Conservation (phyloP, 2,888 invertebrate genomes). For the Euzophera pinguis region DNA sequence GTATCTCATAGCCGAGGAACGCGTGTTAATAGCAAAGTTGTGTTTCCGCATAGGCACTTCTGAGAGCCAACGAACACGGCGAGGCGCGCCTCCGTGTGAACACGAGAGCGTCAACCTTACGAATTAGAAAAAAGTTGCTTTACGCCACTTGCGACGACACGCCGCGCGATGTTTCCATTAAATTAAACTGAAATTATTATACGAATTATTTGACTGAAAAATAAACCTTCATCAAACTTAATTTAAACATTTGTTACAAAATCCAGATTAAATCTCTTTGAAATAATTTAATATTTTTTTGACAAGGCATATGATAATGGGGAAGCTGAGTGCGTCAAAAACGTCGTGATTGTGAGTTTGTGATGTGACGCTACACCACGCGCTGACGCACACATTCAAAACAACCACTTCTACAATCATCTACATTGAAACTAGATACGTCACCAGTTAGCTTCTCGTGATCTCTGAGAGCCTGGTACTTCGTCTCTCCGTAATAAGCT, state of each 20-base stretch:
- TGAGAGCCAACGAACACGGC: constrained; percentile 64
- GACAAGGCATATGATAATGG: background rate
- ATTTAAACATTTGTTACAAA: background rate
- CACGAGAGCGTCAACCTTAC: constrained; percentile 76
- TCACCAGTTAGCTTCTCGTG: constrained; percentile 61
- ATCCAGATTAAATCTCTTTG: background rate
- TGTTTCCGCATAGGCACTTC: constrained; percentile 77
- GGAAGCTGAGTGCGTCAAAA: constrained; percentile 40
- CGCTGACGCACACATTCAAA: constrained; percentile 51
- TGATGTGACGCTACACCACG: constrained; percentile 47
- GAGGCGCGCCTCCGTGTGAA: constrained; percentile 68
- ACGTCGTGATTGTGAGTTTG: constrained; percentile 45
- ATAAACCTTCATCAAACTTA: background rate
- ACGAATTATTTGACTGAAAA: constrained; percentile 12
- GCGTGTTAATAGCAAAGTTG: constrained; percentile 75
- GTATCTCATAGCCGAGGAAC: constrained; percentile 74
- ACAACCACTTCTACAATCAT: constrained; percentile 33
- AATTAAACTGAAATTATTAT: constrained; percentile 25
- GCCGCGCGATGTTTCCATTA: constrained; percentile 30
- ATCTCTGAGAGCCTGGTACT: constrained; percentile 69
- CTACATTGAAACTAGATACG: constrained; percentile 57
- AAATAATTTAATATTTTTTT: background rate
- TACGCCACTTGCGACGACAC: constrained; percentile 47
- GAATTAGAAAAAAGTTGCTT: constrained; percentile 71
- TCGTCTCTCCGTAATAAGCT: constrained; percentile 75